Evolutionary conservation across 2,113 vertebrate genomes (phyloP), one percentile per base, ranked within the genome.

Genomic region (Austrofundulus limnaeus): DNA sequence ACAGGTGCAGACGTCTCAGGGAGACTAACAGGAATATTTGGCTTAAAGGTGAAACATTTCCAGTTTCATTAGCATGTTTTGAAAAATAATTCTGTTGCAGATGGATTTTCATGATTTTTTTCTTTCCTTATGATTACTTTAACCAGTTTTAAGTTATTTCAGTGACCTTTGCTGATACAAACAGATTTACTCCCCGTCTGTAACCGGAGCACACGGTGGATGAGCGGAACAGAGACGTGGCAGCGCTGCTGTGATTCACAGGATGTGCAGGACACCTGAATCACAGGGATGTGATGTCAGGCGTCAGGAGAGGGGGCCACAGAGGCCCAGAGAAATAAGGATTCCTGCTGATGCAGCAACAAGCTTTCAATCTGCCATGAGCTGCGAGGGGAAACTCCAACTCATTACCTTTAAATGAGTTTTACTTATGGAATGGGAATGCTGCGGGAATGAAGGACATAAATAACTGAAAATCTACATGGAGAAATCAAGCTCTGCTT

Each of bases 221-320:
- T 25, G 38, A 1, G 11, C n/a, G 0, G 28, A 53, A 61, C 39
- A 21, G 61, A 51, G 46, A 25, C 24, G 59, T 16, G 31, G 66
- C 68, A 54, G 43, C 0, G 49, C 53, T 52, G 62, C 48, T 21
- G 37, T 66, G 66, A 76, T 56, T 79, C 65, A 64, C 41, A 69
- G 48, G 51, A 13, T 57, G 60, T 61, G 64, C 54, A 13, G 61
- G 37, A 38, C 66, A 11, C 70, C 72, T 65, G 74, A 75, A 56
- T 70, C 62, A 71, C 56, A 43, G 61, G 52, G 57, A 42, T 25
- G 75, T 78, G 57, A 42, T 25, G 75, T 78, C 65, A 72, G 62
- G 75, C 67, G 80, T 87, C 78, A 75, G 78, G 46, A 21, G 62
- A 0, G 4, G 31, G 61, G 71, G 82, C 86, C 78, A 62, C 62